Evolutionary conservation across 2,113 vertebrate species (phyloP).

Genomic region (Chitala chitala): DNA sequence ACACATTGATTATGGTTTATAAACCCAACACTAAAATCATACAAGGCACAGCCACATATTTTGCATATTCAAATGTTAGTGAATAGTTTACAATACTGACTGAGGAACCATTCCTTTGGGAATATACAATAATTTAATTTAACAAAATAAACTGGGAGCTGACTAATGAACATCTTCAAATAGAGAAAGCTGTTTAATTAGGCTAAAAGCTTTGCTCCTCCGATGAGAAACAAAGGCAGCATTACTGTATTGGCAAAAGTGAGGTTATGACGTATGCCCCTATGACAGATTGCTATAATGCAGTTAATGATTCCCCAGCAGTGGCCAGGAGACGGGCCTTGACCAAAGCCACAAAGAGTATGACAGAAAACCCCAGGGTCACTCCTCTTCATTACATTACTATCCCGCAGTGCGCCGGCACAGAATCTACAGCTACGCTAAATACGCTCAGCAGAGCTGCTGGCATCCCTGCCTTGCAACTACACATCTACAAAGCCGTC

Average conservation of each 20-base stretch:
- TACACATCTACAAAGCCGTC: background rate
- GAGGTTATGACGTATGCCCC: conserved; percentile 53
- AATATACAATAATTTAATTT: conserved; percentile 24
- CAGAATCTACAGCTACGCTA: no score
- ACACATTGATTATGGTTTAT: background rate
- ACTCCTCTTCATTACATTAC: background rate
- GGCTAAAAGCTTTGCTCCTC: conserved; percentile 36
- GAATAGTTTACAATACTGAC: background rate
- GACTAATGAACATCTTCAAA: conserved; percentile 33
- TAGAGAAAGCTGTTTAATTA: conserved; percentile 40
- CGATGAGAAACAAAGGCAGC: conserved; percentile 48
- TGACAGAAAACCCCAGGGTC: no score
- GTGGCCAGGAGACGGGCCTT: conserved; percentile 17
- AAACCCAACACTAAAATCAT: background rate
- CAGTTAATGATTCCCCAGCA: conserved; percentile 32
- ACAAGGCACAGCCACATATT: background rate
- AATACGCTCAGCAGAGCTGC: no score
- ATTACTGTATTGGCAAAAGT: conserved; percentile 43
- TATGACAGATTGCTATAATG: conserved; percentile 54
- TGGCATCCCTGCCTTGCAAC: background rate
- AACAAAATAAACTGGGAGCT: conserved; percentile 20
- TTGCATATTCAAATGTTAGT: conserved; percentile 11
- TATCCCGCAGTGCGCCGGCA: no score
- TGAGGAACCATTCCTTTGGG: conserved; percentile 1
- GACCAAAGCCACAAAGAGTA: background rate